phyloP scores from a whole-genome alignment of 2,113 vertebrate species.

The Mixornis gularis region DNA sequence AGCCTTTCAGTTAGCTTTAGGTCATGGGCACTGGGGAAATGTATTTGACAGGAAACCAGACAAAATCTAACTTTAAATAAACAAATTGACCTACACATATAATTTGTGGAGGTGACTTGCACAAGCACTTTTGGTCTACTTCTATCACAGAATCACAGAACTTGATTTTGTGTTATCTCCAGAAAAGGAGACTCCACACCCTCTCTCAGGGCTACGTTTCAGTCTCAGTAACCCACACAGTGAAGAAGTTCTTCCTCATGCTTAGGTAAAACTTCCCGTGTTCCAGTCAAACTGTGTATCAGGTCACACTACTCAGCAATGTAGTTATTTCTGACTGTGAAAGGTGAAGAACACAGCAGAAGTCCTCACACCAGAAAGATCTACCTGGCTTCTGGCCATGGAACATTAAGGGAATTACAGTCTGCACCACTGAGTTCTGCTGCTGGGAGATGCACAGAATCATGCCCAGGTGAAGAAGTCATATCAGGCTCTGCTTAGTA shows the following conservation, averaged over 20 bases:
- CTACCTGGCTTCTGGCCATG: not conserved
- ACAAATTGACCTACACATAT: not conserved
- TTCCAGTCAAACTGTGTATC: not conserved
- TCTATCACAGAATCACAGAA: not conserved
- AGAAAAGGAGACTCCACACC: not conserved
- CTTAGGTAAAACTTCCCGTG: not conserved
- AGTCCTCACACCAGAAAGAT: not conserved
- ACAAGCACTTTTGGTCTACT: not conserved
- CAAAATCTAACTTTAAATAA: not conserved
- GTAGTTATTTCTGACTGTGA: not conserved
- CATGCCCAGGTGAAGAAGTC: not conserved
- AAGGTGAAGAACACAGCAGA: not conserved
- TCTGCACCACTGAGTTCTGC: not conserved
- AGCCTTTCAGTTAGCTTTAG: not conserved
- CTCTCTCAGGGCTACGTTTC: rapidly evolving
- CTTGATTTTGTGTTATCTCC: not conserved
- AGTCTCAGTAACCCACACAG: not conserved
- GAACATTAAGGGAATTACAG: not conserved
- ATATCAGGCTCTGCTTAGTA: not conserved
- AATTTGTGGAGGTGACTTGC: not conserved
- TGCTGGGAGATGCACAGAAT: not conserved
- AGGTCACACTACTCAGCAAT: not conserved
- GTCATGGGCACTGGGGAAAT: not conserved
- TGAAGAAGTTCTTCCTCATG: not conserved
- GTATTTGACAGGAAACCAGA: not conserved